Evolutionary conservation across 2,888 invertebrate genomes (phyloP).

Genomic region (Rhingia rostrata): DNA sequence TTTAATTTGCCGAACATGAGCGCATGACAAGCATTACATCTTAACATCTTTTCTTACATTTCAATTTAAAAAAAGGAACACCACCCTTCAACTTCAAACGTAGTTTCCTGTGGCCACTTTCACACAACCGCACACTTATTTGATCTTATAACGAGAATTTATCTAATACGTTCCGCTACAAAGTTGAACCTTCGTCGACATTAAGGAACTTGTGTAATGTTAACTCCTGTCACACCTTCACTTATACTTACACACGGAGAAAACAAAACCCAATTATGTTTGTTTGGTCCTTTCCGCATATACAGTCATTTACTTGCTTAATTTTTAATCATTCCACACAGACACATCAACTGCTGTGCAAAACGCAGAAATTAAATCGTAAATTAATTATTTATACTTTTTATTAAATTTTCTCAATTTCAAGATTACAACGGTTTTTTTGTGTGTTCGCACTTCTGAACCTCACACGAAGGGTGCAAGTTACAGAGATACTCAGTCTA

Average conservation of each 20-base stretch:
- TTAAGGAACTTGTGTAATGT: constrained; percentile 39
- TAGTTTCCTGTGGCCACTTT: no score
- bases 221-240: constrained; percentile 34
- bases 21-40: no score
- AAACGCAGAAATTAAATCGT: constrained; percentile 74
- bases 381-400: constrained; percentile 73
- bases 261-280: constrained; percentile 59
- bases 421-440: constrained; percentile 12
- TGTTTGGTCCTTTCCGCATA: constrained; percentile 21
- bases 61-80: no score
- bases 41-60: no score
- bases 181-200: constrained; percentile 42
- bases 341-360: constrained; percentile 34
- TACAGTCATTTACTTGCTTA: constrained; percentile 26
- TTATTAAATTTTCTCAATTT: constrained; percentile 73
- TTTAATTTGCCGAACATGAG: no score
- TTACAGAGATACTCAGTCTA: constrained; percentile 20
- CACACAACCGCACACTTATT: neutral
- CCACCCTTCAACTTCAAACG: no score
- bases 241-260: constrained; percentile 17
- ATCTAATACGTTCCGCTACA: constrained; percentile 34
- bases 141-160: constrained; percentile 48
- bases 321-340: constrained; percentile 68
- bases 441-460: neutral
- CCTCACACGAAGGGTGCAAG: constrained; percentile 14